phyloP scores from a whole-genome alignment of 2,888 invertebrate genomes.

The Athetis lepigone region DNA sequence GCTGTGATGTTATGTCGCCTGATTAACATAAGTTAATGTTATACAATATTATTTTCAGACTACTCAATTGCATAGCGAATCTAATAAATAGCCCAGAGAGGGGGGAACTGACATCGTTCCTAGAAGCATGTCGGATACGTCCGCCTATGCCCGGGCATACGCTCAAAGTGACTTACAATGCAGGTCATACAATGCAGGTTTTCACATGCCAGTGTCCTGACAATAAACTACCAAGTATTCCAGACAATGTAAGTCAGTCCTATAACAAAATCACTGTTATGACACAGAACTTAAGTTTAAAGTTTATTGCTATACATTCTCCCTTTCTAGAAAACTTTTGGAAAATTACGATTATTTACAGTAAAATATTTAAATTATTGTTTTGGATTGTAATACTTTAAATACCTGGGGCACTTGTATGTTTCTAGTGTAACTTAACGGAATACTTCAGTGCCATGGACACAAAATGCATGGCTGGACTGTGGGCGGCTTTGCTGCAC shows the following conservation, averaged over 20 bases:
- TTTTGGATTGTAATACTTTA: neutral
- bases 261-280: neutral
- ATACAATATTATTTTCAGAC: constrained; percentile 84
- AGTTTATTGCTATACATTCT: too few species aligned
- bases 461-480: constrained; percentile 97
- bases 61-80: constrained; percentile 95
- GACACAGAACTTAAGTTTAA: neutral
- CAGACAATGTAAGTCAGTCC: constrained; percentile 97
- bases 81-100: constrained; percentile 91
- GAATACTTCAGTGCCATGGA: constrained; percentile 99
- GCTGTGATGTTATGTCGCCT: too few species aligned
- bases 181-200: constrained; percentile 83
- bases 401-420: neutral
- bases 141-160: constrained; percentile 85
- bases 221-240: constrained; percentile 97
- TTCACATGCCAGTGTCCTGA: constrained; percentile 93
- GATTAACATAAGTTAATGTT: neutral
- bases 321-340: too few species aligned
- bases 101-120: constrained; percentile 79
- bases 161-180: constrained; percentile 81
- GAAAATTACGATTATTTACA: neutral
- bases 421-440: constrained; percentile 97
- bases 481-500: constrained; percentile 98
- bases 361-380: neutral
- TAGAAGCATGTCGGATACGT: constrained; percentile 82